A percentile compares a stretch with the other conserved stretches of the same genome.
These are phyloP conservation scores for Marisa cornuarietis DNA, from an alignment of 1,140 invertebrate genomes.

Conservation along the genomic window DNA sequence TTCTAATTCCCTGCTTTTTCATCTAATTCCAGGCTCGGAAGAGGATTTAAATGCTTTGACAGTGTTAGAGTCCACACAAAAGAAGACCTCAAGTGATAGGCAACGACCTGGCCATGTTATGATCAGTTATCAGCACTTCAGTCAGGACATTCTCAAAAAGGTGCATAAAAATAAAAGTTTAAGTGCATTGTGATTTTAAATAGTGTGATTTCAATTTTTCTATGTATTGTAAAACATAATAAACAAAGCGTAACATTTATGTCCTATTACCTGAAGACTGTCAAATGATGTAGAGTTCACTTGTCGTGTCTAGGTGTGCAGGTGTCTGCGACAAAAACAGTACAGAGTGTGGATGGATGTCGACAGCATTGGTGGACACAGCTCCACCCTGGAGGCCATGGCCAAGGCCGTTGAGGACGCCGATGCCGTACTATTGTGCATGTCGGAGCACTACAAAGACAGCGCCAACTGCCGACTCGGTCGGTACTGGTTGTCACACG, in stretches of 20 bases:
- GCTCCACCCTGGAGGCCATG: slow-evolving; percentile 61
- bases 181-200: too few species aligned
- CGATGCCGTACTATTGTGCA: slow-evolving; percentile 52
- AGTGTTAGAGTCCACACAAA: too few species aligned
- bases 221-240: too few species aligned
- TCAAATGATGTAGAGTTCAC: too few species aligned
- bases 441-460: slow-evolving; percentile 61
- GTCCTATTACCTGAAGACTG: too few species aligned
- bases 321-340: not conserved
- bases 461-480: slow-evolving; percentile 59
- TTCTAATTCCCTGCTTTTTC: too few species aligned
- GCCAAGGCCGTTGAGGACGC: slow-evolving; percentile 60
- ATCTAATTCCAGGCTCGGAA: too few species aligned
- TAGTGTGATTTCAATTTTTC: too few species aligned
- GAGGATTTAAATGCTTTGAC: too few species aligned
- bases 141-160: slow-evolving; percentile 13
- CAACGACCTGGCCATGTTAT: slow-evolving; percentile 32
- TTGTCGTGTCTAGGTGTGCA: too few species aligned
- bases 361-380: slow-evolving; percentile 44
- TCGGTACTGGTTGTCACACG: slow-evolving; percentile 5
- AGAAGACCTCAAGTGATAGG: too few species aligned
- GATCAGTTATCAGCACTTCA: slow-evolving; percentile 38
- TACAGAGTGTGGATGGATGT: slow-evolving; percentile 46
- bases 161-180: not conserved
- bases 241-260: too few species aligned